Evolutionary conservation across 2,888 invertebrate species (phyloP).

Genomic region (Plemyria rubiginata): DNA sequence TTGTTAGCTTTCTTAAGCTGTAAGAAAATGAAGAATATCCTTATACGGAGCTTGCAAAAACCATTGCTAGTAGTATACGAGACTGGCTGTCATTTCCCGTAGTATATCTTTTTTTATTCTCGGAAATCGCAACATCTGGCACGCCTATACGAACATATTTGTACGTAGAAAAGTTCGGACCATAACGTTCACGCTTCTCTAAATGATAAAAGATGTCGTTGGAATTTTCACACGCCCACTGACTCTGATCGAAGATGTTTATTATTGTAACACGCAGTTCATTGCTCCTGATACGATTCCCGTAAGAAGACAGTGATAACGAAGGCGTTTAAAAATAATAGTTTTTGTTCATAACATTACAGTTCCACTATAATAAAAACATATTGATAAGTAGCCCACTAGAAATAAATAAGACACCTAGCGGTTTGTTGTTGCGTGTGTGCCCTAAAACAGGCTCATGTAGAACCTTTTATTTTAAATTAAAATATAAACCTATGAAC

Average conservation of each 20-base stretch:
- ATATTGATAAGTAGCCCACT: no score
- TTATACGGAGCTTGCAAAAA: conserved; percentile 62
- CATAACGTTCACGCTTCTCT: conserved; percentile 54
- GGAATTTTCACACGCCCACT: conserved; percentile 44
- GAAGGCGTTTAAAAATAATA: neutral
- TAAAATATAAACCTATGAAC: no score
- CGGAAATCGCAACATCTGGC: conserved; percentile 79
- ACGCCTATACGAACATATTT: conserved; percentile 42
- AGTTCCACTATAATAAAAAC: no score
- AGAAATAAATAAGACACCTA: no score
- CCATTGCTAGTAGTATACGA: conserved; percentile 61
- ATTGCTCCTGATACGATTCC: conserved; percentile 17
- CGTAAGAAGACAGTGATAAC: neutral
- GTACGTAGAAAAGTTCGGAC: conserved; percentile 52
- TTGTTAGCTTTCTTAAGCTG: conserved; percentile 36
- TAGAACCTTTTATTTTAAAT: no score
- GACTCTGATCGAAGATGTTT: conserved; percentile 25
- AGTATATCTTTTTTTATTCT: conserved; percentile 72
- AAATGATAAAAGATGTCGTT: conserved; percentile 42
- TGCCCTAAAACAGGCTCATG: no score
- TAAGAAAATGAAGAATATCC: conserved; percentile 47
- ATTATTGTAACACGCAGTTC: conserved; percentile 28
- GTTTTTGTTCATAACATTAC: no score
- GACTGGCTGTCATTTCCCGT: conserved; percentile 76
- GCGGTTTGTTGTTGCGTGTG: no score